A percentile compares a stretch with the other conserved stretches of the same genome.
phyloP scores from a whole-genome alignment of 2,113 vertebrate species.

The Periophthalmus modestus region DNA sequence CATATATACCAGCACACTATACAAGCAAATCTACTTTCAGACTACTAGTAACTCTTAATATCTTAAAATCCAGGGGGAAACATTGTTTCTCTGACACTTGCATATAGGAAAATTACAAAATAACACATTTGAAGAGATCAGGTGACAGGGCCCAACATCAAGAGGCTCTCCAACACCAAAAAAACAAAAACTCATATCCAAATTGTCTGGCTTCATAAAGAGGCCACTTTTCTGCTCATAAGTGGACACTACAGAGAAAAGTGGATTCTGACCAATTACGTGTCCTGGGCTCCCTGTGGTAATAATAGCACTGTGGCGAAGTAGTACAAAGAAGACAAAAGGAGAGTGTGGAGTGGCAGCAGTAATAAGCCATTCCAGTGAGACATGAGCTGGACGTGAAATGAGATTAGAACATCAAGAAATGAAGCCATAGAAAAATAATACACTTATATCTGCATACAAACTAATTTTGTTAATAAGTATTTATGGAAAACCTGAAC shows the following conservation, averaged over 20 bases:
- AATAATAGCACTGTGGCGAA: background rate
- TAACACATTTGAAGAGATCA: background rate
- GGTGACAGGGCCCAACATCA: background rate
- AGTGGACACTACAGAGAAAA: constrained; percentile 18
- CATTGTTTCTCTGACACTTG: background rate
- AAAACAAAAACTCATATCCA: background rate
- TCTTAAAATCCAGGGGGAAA: background rate
- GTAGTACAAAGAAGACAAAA: constrained; percentile 1
- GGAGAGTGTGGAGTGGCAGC: background rate
- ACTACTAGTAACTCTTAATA: background rate
- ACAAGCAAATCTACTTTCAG: background rate
- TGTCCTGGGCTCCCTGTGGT: background rate
- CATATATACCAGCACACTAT: no score
- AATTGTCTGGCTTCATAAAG: background rate
- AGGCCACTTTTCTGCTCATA: constrained; percentile 10
- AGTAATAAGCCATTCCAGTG: background rate
- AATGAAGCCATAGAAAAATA: background rate
- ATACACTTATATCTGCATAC: background rate
- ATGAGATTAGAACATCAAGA: background rate
- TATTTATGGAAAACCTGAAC: background rate
- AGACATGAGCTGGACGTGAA: background rate
- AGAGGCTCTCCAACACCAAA: constrained; percentile 3
- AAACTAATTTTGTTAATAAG: background rate
- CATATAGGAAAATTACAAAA: background rate
- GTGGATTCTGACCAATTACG: constrained; percentile 3